Evolutionary conservation across 2,113 vertebrate species (phyloP).

Genomic region (Lepidothrix coronata): DNA sequence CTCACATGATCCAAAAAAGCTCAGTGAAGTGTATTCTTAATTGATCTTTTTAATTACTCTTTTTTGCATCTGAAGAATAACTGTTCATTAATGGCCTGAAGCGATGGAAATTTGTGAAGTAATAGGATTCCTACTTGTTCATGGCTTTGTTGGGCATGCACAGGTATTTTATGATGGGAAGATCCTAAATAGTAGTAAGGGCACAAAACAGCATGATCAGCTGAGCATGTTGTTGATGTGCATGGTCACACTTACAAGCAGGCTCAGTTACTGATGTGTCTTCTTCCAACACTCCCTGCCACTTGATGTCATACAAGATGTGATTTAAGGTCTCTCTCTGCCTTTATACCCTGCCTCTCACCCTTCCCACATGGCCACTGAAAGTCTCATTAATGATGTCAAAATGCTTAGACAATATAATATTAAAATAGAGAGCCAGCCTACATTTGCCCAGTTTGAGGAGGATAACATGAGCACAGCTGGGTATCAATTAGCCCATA

Average conservation of each 20-base stretch:
- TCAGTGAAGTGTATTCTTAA: not conserved
- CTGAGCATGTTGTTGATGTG: not conserved
- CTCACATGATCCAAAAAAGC: too few relatives aligned
- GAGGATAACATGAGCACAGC: not conserved
- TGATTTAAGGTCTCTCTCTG: not conserved
- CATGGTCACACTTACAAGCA: not conserved
- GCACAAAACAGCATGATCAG: not conserved
- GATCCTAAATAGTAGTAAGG: accelerated
- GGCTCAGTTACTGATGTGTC: not conserved
- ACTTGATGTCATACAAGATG: not conserved
- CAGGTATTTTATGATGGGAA: not conserved
- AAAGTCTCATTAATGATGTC: not conserved
- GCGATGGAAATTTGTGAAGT: not conserved
- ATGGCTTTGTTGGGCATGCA: not conserved
- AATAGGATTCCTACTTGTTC: not conserved
- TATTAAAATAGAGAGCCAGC: not conserved
- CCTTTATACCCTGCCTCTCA: not conserved
- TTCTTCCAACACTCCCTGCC: not conserved
- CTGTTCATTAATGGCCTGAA: not conserved
- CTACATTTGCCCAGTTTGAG: not conserved
- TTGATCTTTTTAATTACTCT: not conserved
- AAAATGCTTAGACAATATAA: not conserved
- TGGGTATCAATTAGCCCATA: not conserved
- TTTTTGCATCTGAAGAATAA: not conserved
- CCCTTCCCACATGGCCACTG: not conserved